Percentiles rank a stretch among this genome's conserved stretches.
Conservation (phyloP, 2,113 vertebrate species). For the Cygnus atratus region DNA sequence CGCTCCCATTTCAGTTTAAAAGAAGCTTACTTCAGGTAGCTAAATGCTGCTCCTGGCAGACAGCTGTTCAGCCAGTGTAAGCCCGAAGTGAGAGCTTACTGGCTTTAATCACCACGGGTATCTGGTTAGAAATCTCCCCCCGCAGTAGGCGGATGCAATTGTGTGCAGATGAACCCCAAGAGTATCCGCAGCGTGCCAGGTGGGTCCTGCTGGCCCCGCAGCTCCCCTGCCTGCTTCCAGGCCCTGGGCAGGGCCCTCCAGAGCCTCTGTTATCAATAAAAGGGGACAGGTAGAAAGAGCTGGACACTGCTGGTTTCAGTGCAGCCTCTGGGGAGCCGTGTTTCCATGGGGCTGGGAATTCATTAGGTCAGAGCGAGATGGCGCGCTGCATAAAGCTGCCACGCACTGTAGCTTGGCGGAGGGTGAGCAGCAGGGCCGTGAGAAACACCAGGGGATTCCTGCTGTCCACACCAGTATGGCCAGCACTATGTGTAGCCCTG, state of each 20-base stretch:
- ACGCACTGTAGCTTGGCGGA: rapidly evolving
- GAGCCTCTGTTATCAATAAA: neutral
- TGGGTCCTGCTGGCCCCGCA: neutral
- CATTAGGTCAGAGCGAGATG: neutral
- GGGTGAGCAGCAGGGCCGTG: neutral
- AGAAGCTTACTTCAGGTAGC: neutral
- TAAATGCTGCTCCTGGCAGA: neutral
- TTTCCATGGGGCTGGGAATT: neutral
- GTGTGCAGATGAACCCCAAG: neutral
- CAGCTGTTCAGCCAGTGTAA: neutral
- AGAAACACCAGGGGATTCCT: neutral
- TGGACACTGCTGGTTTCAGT: neutral
- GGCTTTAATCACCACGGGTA: neutral
- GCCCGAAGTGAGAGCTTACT: neutral
- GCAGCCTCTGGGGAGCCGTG: neutral
- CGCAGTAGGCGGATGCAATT: neutral
- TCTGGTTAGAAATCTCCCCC: neutral
- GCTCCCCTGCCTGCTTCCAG: neutral
- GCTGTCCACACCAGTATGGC: neutral
- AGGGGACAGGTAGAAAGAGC: neutral
- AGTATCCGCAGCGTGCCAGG: neutral
- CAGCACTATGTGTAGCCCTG: neutral
- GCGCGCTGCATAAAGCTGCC: neutral
- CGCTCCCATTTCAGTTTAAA: neutral
- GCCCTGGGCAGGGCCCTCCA: rapidly evolving